phyloP scores from a whole-genome alignment of 2,888 invertebrate species.

The Tipula vernalis region DNA sequence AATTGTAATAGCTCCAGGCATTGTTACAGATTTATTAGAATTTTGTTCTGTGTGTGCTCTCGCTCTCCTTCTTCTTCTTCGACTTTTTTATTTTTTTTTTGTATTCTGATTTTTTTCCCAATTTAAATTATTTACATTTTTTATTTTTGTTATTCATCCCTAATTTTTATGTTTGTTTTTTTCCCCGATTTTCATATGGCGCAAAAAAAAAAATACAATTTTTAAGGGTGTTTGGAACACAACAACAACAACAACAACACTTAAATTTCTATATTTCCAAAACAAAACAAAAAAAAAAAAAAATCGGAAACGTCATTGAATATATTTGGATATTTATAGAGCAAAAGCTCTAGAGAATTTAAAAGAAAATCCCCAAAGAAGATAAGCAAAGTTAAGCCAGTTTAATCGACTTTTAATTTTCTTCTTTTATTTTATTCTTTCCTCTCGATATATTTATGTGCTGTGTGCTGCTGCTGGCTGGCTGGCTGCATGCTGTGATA shows the following conservation, averaged over 20 bases:
- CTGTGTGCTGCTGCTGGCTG: too few species aligned
- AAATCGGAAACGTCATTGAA: neutral
- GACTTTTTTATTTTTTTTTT: neutral
- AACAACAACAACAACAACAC: neutral
- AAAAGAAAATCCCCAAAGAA: neutral
- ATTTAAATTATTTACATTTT: slow-evolving; percentile 4
- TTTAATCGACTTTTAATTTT: slow-evolving; percentile 4
- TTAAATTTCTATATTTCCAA: neutral
- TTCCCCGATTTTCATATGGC: neutral
- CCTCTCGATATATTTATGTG: neutral
- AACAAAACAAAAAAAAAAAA: neutral
- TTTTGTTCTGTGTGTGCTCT: neutral
- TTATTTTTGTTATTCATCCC: neutral
- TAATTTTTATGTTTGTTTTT: neutral
- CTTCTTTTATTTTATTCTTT: neutral
- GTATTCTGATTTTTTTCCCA: neutral
- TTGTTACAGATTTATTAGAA: neutral
- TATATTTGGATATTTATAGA: neutral
- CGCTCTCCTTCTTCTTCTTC: neutral
- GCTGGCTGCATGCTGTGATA: neutral
- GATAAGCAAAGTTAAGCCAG: slow-evolving; percentile 4
- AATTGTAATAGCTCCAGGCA: neutral
- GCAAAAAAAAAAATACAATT: neutral
- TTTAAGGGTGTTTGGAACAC: neutral
- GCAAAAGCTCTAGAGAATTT: neutral